These are phyloP conservation scores for Prosopocoilus inquinatus DNA, from an alignment of 2,888 invertebrate genomes.

Conservation along the genomic window DNA sequence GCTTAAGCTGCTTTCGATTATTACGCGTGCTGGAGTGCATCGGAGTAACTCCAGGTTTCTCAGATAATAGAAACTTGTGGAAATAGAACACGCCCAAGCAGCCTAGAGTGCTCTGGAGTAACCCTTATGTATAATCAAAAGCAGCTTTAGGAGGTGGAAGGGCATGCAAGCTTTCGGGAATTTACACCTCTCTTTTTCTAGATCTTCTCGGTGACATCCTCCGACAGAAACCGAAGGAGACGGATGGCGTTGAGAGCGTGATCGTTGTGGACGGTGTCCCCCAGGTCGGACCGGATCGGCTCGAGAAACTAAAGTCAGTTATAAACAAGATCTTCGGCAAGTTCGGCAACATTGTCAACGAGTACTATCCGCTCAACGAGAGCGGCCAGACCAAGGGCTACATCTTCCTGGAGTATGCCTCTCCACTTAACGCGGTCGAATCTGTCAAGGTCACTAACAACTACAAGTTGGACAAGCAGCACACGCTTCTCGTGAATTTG, in stretches of 20 bases:
- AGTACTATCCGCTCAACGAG: conserved; percentile 82
- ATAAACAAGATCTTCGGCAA: conserved; percentile 88
- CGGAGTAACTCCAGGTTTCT: too few relatives aligned
- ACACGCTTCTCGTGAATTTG: conserved; percentile 90
- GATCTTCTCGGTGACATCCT: conserved; percentile 91
- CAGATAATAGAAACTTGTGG: too few relatives aligned
- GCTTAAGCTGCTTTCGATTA: too few relatives aligned
- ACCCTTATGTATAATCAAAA: too few relatives aligned
- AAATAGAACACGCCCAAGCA: too few relatives aligned
- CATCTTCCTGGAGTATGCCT: conserved; percentile 89
- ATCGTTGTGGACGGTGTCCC: conserved; percentile 97
- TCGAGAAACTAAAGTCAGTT: conserved; percentile 90
- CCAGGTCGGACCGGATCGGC: conserved; percentile 85
- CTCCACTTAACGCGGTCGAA: conserved; percentile 79
- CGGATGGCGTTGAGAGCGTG: conserved; percentile 94
- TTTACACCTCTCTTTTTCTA: conserved; percentile 50
- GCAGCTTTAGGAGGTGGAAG: too few relatives aligned
- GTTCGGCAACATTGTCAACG: conserved; percentile 84
- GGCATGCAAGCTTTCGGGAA: neutral
- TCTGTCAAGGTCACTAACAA: conserved; percentile 88
- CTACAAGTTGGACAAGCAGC: conserved; percentile 93
- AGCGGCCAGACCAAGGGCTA: conserved; percentile 88
- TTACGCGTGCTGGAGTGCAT: too few relatives aligned
- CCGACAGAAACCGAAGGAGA: conserved; percentile 86
- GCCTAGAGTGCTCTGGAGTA: too few relatives aligned